Conservation (phyloP, 1,140 invertebrate species). For the Babylonia areolata region DNA sequence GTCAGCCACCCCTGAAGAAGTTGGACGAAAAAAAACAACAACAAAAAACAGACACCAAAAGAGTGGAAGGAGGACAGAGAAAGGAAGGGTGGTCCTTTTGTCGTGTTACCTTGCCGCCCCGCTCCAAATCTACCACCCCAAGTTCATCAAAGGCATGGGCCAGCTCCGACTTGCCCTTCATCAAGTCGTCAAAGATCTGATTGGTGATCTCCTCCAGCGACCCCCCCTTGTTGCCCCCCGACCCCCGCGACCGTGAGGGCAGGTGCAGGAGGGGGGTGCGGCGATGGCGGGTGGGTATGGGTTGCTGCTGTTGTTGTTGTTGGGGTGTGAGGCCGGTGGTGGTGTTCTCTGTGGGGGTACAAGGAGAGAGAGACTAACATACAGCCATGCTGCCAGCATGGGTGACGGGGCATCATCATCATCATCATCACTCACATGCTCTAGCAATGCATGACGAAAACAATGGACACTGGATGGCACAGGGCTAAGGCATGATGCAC, state of each 20-base stretch:
- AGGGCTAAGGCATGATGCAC: no score
- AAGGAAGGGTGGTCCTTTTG: not conserved
- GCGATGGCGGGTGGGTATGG: slow-evolving; percentile 11
- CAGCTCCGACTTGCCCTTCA: slow-evolving; percentile 82
- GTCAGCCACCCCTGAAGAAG: no score
- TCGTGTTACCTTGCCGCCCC: slow-evolving; percentile 2
- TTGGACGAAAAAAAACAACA: no score
- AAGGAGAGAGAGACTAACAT: slow-evolving; percentile 30
- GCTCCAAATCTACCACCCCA: slow-evolving; percentile 72
- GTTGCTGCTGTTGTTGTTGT: not conserved
- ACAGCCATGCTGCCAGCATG: not conserved
- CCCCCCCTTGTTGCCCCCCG: slow-evolving; percentile 24
- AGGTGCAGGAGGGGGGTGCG: slow-evolving; percentile 36
- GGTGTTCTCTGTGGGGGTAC: slow-evolving; percentile 45
- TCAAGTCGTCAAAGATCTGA: slow-evolving; percentile 88
- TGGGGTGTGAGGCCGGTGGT: not conserved
- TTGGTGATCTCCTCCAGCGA: slow-evolving; percentile 88
- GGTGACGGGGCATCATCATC: no score
- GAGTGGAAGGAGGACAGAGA: not conserved
- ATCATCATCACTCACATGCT: no score
- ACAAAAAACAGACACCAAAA: no score
- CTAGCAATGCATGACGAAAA: no score
- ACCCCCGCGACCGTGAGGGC: not conserved
- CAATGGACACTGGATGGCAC: no score
- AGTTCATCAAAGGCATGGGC: slow-evolving; percentile 76